A percentile compares a stretch with the other conserved stretches of the same genome.
phyloP scores from a whole-genome alignment of 2,797 vertebrate species.

The Danio kyathit region DNA sequence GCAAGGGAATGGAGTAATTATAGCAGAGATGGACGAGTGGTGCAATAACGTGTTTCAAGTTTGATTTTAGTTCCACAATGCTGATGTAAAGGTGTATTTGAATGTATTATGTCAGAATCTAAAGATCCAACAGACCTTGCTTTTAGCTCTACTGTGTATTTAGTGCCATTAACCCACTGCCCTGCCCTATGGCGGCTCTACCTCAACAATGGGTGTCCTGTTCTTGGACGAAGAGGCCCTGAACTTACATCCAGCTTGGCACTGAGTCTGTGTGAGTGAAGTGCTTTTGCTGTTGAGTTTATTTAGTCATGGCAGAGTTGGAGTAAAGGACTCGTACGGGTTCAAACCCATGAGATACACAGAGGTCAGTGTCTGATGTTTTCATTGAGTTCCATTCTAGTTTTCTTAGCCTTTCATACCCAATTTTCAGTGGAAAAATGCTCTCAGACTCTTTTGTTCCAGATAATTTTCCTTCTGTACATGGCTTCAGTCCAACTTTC shows the following conservation, averaged over 20 bases:
- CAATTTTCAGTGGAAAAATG: conserved; percentile 26
- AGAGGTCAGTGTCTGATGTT: conserved; percentile 28
- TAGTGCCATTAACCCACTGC: background rate
- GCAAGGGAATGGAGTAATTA: conserved; percentile 6
- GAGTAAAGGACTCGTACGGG: conserved; percentile 19
- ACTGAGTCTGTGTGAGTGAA: conserved; percentile 12
- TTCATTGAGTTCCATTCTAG: conserved; percentile 41
- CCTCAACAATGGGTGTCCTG: conserved; percentile 47
- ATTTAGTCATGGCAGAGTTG: conserved; percentile 26
- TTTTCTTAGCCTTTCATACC: conserved; percentile 4
- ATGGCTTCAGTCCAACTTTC: conserved; percentile 47
- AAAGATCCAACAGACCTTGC: background rate
- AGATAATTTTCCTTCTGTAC: conserved; percentile 42
- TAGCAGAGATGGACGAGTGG: background rate
- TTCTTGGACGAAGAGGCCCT: conserved; percentile 13
- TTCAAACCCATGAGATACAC: conserved; percentile 18
- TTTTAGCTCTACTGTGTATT: background rate
- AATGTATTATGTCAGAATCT: background rate
- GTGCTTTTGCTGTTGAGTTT: conserved; percentile 32
- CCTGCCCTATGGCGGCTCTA: background rate
- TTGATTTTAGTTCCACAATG: background rate
- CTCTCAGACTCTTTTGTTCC: conserved; percentile 34
- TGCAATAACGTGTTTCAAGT: background rate
- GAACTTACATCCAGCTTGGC: conserved; percentile 40
- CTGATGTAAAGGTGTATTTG: conserved; percentile 17